Evolutionary conservation across 1,140 invertebrate genomes (phyloP).

Genomic region (Rhagoletis pomonella): DNA sequence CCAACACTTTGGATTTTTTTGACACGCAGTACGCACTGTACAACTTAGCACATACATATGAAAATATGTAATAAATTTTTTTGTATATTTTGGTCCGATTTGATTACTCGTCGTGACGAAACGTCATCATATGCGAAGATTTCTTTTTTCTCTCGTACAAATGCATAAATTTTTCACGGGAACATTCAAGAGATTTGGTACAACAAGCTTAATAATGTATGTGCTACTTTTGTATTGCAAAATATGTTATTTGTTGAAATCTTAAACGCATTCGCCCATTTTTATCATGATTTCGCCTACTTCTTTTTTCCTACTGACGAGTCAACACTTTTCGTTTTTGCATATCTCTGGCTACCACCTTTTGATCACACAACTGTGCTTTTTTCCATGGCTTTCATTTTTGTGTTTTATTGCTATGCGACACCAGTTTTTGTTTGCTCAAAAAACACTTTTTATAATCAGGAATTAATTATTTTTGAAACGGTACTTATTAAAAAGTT

Average conservation of each 20-base stretch:
- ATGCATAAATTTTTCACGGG: background rate
- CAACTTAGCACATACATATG: background rate
- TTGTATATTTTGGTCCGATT: background rate
- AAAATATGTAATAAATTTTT: background rate
- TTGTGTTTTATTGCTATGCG: background rate
- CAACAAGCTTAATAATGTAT: background rate
- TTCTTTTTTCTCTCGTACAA: background rate
- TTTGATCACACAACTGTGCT: conserved; percentile 44
- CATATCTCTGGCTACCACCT: background rate
- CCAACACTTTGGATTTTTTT: background rate
- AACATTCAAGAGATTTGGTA: background rate
- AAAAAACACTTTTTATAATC: background rate
- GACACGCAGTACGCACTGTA: background rate
- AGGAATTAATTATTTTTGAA: background rate
- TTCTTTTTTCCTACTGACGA: conserved; percentile 41
- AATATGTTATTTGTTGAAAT: conserved; percentile 17
- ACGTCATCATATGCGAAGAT: conserved; percentile 8
- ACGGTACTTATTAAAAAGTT: background rate
- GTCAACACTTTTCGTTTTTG: conserved; percentile 28
- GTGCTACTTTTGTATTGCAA: background rate
- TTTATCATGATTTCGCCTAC: background rate
- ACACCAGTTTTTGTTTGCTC: background rate
- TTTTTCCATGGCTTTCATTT: background rate
- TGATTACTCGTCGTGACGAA: background rate
- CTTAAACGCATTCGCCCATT: conserved; percentile 36